Base-by-base conservation (phyloP, 2,888 invertebrate genomes). In the Ophion ellenae region DNA sequence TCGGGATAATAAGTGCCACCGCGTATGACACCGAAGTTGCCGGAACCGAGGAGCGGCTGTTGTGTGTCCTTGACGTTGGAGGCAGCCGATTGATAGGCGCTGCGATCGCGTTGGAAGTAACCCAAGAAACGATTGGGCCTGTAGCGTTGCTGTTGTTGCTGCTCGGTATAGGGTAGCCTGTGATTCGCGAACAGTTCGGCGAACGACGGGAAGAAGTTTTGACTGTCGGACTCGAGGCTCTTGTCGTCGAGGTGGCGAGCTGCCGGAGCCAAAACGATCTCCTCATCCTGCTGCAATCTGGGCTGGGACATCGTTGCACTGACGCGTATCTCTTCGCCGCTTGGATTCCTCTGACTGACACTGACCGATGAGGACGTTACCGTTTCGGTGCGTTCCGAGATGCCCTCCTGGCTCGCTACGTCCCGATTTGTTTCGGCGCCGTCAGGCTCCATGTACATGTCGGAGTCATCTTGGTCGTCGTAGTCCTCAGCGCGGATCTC, bases 1-100 rank as follows among this genome's bases (percentile, higher is more conserved):
- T 94, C 95, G 4, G 95, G 94, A 89, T 97, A 97, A 94, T 97
- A 98, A 3, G 98, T 98, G 5, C 98, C 98, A 4, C 98, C 98
- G 81, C 96, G 96, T 74, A 98, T 97, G 0, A 98, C 97, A 0
- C 97, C 97, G 90, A 98, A 98, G 93, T 98, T 98, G 0, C 98
- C 98, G 0, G 97, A 97, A 20, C 91, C 91, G 6, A 98, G 94
- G 17, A 97, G 95, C 67, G 96, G 95, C 32, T 96, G 95, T 89
- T 96, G 96, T 1, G 93, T 94, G 45, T 95, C 95, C 64, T 93
- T 94, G 20, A 87, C 79, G 1, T 89, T 83, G 3, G 91, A 88
- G 0, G 93, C 90, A 2, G 92, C 89, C 0, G 91, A 63, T 76
- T 91, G 92, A 78, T 91, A 93, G 17, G 90, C 88, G 17, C 87